Evolutionary conservation across 2,797 vertebrate species (phyloP).

Genomic region (Lepilemur septentrionalis): DNA sequence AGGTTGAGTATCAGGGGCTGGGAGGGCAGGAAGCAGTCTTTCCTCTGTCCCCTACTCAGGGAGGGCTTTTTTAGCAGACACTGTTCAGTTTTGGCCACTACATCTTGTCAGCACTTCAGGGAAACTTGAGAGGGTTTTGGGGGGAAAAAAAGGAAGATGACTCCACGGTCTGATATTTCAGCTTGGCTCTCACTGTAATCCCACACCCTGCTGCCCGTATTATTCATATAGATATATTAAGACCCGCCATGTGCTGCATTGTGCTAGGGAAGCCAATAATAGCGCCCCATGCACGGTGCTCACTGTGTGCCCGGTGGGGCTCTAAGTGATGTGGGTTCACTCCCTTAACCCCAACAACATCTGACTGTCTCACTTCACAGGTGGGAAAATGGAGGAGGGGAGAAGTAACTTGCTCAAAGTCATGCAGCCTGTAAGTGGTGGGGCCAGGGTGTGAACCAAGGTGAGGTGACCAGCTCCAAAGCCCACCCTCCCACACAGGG

Average conservation of each 20-base stretch:
- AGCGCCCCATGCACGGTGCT: background rate
- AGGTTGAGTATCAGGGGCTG: background rate
- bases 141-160: background rate
- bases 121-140: conserved; percentile 17
- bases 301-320: accelerated
- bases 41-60: background rate
- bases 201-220: background rate
- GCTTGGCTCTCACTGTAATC: background rate
- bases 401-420: background rate
- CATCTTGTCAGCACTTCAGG: background rate
- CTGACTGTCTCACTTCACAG: background rate
- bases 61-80: background rate
- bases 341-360: background rate
- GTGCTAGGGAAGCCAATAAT: background rate
- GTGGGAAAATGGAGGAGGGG: background rate
- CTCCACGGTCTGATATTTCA: conserved; percentile 28
- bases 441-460: background rate
- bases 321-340: background rate
- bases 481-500: background rate
- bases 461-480: background rate
- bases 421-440: background rate
- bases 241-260: background rate
- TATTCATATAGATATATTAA: background rate
- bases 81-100: background rate
- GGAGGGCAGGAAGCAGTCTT: background rate